A percentile compares a stretch with the other conserved stretches of the same genome.
Conservation (phyloP, 2,797 vertebrate genomes). For the Hemitrygon akajei region DNA sequence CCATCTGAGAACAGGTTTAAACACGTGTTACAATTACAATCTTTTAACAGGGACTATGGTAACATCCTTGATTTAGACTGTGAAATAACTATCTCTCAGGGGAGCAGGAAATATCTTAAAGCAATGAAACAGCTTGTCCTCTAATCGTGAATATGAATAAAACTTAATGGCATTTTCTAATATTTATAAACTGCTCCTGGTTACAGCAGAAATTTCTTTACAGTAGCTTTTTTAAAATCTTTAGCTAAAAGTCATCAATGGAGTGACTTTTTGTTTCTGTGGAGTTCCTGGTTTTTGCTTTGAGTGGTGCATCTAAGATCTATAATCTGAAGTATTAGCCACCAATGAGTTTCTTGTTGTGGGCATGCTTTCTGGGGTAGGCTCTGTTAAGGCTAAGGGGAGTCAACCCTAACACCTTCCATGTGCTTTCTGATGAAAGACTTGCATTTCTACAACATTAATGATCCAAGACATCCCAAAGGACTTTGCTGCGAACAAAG, state of each 20-base stretch:
- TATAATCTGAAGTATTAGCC: too few relatives aligned
- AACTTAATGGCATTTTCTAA: background rate
- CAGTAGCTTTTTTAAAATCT: background rate
- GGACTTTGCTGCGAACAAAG: background rate
- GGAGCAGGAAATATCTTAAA: background rate
- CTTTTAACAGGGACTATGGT: background rate
- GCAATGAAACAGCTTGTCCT: background rate
- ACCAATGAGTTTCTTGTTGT: background rate
- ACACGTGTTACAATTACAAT: slow-evolving; percentile 16
- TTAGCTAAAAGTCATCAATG: background rate
- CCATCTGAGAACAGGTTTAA: background rate
- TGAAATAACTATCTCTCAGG: slow-evolving; percentile 25
- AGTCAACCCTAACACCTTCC: background rate
- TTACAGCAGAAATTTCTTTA: background rate
- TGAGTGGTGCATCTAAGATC: background rate
- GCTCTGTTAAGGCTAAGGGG: too few relatives aligned
- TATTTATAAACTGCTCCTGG: background rate
- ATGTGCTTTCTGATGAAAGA: background rate
- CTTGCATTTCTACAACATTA: background rate
- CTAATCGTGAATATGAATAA: slow-evolving; percentile 1
- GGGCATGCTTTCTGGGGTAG: background rate
- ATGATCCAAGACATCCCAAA: background rate
- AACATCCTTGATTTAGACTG: background rate
- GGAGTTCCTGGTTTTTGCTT: too few relatives aligned
- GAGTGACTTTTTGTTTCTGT: background rate